A percentile compares a stretch with the other conserved stretches of the same genome.
These are phyloP conservation scores for Sinocyclocheilus rhinocerous DNA, from an alignment of 2,113 vertebrate genomes.

Conservation along the genomic window DNA sequence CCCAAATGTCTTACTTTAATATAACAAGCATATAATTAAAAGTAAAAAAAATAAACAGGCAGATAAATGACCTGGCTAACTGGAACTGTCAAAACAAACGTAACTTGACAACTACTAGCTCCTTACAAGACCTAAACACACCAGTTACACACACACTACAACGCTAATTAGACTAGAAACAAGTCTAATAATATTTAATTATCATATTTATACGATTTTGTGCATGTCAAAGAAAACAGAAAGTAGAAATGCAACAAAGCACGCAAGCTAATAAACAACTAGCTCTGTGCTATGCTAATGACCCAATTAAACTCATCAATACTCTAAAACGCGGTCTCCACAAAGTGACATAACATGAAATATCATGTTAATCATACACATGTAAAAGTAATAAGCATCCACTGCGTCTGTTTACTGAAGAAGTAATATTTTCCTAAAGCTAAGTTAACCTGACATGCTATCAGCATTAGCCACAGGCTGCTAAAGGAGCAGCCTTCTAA, in stretches of 20 bases:
- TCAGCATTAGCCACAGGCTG: constrained; percentile 6
- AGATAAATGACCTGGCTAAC: not conserved
- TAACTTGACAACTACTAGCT: not conserved
- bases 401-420: not conserved
- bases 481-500: not conserved
- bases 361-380: not conserved
- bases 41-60: not conserved
- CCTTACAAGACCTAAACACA: not conserved
- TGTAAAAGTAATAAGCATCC: not conserved
- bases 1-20: not conserved
- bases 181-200: not conserved
- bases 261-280: constrained; percentile 12
- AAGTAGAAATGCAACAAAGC: not conserved
- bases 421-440: not conserved
- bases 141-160: not conserved
- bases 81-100: not conserved
- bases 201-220: not conserved
- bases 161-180: not conserved
- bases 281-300: constrained; percentile 12
- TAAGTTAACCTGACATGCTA: not conserved
- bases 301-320: not conserved
- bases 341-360: not conserved
- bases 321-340: not conserved
- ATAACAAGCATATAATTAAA: not conserved
- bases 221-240: not conserved